phyloP scores from a whole-genome alignment of 2,113 vertebrate species.

The Scophthalmus maximus region DNA sequence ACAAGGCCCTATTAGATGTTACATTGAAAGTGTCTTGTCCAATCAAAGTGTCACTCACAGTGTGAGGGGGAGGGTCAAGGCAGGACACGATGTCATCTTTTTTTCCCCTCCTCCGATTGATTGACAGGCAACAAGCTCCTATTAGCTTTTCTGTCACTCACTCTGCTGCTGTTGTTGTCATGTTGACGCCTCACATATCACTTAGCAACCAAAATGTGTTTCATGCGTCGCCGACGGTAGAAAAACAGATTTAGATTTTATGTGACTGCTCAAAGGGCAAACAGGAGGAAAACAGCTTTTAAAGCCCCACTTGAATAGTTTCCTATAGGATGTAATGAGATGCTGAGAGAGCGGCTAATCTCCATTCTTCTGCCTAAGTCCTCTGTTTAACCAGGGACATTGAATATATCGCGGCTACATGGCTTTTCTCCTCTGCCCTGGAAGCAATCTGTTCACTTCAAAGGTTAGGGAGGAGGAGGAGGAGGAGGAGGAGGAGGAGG shows the following conservation, averaged over 20 bases:
- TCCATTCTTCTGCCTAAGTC: constrained; percentile 72
- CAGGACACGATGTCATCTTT: constrained; percentile 43
- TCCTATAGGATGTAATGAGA: constrained; percentile 80
- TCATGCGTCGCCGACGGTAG: neutral
- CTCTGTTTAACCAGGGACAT: constrained; percentile 69
- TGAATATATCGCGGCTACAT: constrained; percentile 70
- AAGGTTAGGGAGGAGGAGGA: constrained; percentile 45
- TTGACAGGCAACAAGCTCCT: constrained; percentile 75
- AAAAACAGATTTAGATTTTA: neutral
- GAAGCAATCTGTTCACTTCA: constrained; percentile 79
- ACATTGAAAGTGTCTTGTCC: constrained; percentile 67
- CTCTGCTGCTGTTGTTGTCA: constrained; percentile 12
- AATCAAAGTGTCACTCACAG: constrained; percentile 70
- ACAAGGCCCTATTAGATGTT: constrained; percentile 70
- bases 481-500: neutral
- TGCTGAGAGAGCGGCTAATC: constrained; percentile 76
- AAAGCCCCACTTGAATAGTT: constrained; percentile 74
- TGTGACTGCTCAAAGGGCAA: constrained; percentile 9
- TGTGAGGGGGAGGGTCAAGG: constrained; percentile 57
- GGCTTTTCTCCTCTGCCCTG: constrained; percentile 63
- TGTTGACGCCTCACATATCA: neutral
- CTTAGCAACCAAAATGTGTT: neutral
- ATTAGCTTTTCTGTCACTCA: constrained; percentile 70
- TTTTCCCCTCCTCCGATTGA: constrained; percentile 20
- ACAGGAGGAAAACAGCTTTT: constrained; percentile 55